A percentile compares a stretch with the other conserved stretches of the same genome.
Evolutionary conservation across 1,140 invertebrate species (phyloP).

Genomic region (Copidosoma floridanum): DNA sequence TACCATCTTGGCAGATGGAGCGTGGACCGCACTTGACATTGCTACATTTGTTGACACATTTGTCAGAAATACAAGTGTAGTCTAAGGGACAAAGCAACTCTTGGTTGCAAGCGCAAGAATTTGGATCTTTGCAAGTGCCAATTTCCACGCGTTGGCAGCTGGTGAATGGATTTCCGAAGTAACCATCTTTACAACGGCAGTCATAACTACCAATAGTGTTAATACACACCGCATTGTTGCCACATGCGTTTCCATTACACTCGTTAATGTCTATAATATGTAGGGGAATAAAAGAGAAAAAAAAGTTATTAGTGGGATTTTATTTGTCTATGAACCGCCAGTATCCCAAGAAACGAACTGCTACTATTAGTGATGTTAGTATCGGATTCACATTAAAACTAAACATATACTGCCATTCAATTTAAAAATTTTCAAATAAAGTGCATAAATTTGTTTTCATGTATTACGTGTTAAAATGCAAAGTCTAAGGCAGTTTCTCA

Average conservation of each 20-base stretch:
- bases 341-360: too few relatives aligned
- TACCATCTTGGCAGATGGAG: slow-evolving; percentile 75
- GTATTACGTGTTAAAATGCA: too few relatives aligned
- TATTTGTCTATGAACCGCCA: too few relatives aligned
- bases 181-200: slow-evolving; percentile 79
- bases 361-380: too few relatives aligned
- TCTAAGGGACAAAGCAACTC: slow-evolving; percentile 73
- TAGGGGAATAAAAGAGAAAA: not conserved
- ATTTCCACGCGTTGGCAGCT: slow-evolving; percentile 70
- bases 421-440: too few relatives aligned
- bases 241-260: slow-evolving; percentile 78
- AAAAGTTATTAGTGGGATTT: too few relatives aligned
- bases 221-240: slow-evolving; percentile 81
- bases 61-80: slow-evolving; percentile 68
- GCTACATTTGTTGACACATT: slow-evolving; percentile 73
- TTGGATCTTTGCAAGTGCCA: slow-evolving; percentile 67
- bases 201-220: slow-evolving; percentile 85
- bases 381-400: too few relatives aligned
- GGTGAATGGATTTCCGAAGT: slow-evolving; percentile 81
- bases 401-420: too few relatives aligned
- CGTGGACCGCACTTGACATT: slow-evolving; percentile 75
- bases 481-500: too few relatives aligned
- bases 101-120: slow-evolving; percentile 67
- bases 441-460: too few relatives aligned
- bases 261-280: slow-evolving; percentile 71